Evolutionary conservation across 2,888 invertebrate species (phyloP).

Genomic region (Cepaea hortensis): DNA sequence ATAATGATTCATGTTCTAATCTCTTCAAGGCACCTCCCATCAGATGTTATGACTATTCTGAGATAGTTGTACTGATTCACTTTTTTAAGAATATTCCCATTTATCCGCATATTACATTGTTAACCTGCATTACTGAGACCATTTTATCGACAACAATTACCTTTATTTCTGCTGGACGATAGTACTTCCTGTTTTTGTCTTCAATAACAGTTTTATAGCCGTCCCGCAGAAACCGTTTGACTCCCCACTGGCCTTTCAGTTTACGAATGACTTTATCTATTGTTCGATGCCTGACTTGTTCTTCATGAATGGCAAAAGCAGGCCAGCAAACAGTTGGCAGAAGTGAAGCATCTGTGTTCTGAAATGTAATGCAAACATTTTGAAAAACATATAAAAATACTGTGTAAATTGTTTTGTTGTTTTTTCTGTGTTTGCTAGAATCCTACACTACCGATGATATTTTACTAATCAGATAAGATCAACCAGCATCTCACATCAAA

Average conservation of each 20-base stretch:
- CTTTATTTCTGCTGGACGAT: conserved; percentile 92
- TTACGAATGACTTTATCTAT: conserved; percentile 85
- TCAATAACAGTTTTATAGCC: conserved; percentile 94
- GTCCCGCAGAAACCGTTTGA: conserved; percentile 94
- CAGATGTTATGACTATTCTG: too few species aligned
- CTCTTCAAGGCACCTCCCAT: too few species aligned
- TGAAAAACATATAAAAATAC: background rate
- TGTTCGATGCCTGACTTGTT: conserved; percentile 88
- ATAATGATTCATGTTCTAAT: too few species aligned
- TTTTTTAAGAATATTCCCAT: too few species aligned
- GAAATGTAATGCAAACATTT: conserved; percentile 4
- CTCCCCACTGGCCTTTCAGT: conserved; percentile 92
- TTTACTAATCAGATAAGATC: too few species aligned
- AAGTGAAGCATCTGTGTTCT: conserved; percentile 88
- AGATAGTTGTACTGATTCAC: too few species aligned
- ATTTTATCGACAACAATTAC: conserved; percentile 69
- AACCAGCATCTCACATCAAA: too few species aligned
- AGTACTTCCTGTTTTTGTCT: conserved; percentile 86
- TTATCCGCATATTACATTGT: too few species aligned
- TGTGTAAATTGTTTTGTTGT: too few species aligned
- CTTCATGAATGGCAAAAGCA: conserved; percentile 97
- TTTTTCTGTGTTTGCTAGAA: too few species aligned
- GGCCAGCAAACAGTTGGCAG: conserved; percentile 96
- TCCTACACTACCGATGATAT: too few species aligned
- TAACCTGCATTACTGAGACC: background rate